Base-by-base conservation (phyloP, 2,113 vertebrate genomes). In the Pagrus major region DNA sequence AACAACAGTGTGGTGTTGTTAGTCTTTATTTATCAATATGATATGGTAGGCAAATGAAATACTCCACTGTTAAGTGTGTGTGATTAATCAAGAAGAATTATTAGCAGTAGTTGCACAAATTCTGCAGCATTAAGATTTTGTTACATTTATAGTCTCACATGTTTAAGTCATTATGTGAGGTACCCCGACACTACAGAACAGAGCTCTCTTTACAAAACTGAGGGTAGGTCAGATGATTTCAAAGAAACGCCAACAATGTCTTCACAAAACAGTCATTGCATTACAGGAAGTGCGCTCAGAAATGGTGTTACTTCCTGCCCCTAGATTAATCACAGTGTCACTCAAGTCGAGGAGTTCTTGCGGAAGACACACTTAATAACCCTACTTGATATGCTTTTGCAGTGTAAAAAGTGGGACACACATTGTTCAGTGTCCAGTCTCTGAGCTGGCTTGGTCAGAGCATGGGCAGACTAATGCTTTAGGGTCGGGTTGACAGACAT, bases 251-350 rank as follows among this genome's bases (percentile, higher is more conserved):
- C 78, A 80, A 81, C 85, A 76, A 76, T 59, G 25, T 85, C 70
- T 86, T 86, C 33, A 89, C 60, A 83, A 90, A 81, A 73, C 51
- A 82, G 83, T 88, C 88, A 91, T 82, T 82, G 78, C 84, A 79
- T 86, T 92, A 93, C 91, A 94, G 94, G 93, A 95, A 94, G 91
- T 89, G 85, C 39, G 71, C 80, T 83, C 80, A 86, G 84, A 52
- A 33, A 78, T 89, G 66, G 86, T 86, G 89, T 73, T 87, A 86
- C 85, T 93, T 95, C 94, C 94, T 94, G 92, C 31, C 29, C 64
- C 80, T 79, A 84, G 72, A 89, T 90, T 89, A 78, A 92, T 92
- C 84, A 80, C 64, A 72, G 51, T 31, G 65, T 86, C 80, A 78
- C 47, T 60, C 16, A 25, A 70, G 56, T 42, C 18, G 14, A 64